Conservation (phyloP, 1,140 invertebrate genomes). For the Dermatophagoides farinae region DNA sequence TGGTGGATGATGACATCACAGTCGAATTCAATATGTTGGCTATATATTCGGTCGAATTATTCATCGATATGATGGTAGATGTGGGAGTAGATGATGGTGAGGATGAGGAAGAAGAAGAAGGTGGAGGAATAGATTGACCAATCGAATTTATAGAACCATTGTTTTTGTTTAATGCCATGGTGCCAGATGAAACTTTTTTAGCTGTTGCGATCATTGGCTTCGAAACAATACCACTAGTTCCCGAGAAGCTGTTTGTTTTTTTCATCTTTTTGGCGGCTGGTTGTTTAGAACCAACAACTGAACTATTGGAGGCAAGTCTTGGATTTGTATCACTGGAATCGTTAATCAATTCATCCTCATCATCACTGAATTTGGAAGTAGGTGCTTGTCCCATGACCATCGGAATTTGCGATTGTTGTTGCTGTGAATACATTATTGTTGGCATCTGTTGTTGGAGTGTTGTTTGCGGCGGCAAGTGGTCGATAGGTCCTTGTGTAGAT, state of each 20-base stretch:
- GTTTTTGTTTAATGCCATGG: no score
- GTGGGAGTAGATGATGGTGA: background rate
- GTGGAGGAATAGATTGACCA: no score
- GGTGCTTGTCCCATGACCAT: no score
- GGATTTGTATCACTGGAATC: no score
- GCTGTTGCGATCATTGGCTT: background rate
- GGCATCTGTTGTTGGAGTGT: no score
- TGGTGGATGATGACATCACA: background rate
- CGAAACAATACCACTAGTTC: background rate
- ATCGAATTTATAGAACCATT: no score
- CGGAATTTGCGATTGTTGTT: background rate
- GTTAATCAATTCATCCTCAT: background rate
- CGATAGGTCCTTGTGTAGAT: background rate
- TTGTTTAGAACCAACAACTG: background rate
- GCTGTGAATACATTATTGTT: background rate
- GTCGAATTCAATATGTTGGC: background rate
- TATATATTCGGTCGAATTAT: background rate
- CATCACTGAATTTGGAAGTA: conserved; percentile 9
- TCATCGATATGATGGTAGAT: background rate
- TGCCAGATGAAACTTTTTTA: background rate
- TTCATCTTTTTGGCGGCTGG: background rate
- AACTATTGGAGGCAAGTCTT: background rate
- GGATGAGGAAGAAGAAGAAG: no score
- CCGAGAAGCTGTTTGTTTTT: conserved; percentile 6
- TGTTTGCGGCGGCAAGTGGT: background rate